Evolutionary conservation across 2,113 vertebrate genomes (phyloP), one percentile per base, ranked within the genome.

Genomic region (Cyanoramphus novaezelandiae): DNA sequence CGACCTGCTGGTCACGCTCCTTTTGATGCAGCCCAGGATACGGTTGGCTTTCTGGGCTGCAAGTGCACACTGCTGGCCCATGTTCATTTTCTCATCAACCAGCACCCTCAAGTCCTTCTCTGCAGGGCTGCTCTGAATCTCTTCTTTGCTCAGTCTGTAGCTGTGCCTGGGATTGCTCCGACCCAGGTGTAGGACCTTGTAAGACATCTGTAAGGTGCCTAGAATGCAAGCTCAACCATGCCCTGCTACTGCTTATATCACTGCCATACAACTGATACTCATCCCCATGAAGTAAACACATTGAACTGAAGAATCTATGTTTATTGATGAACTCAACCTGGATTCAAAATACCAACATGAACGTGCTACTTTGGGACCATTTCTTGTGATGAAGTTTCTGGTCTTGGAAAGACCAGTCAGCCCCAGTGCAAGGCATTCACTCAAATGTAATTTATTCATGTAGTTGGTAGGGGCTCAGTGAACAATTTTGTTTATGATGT

Each of bases 351-450:
- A 14, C 11, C 44, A 10, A 29, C 16, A 10, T 14, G 37, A 74
- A 44, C 4, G 1, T 4, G 1, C 20, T 31, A 6, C 10, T 33
- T 14, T 62, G 39, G 37, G 29, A 11, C 44, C 4, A 0, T 64
- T 75, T 55, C 49, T 79, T 46, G 17, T 29, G 21, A 10, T 9
- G 6, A 53, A 33, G 21, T 67, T 90, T 92, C 71, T 62, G 7
- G 39, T 39, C 39, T 41, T 41, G 33, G 49, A 67, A 79, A 72
- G 39, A 90, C 24, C 27, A 65, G 25, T 18, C 43, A 89, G n/a
- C 17, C 6, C 9, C n/a, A 4, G 31, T 27, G 43, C 39, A 88
- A 82, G 64, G 7, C 33, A 18, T 93, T 90, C 53, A 41, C 13
- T 76, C 31, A 77, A 44, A 64, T 20, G 5, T 35, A 25, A 25